Evolutionary conservation across 23 tunicate species (phyloP), one percentile per base, ranked within the genome.

Genomic region (Trididemnum clinides): DNA sequence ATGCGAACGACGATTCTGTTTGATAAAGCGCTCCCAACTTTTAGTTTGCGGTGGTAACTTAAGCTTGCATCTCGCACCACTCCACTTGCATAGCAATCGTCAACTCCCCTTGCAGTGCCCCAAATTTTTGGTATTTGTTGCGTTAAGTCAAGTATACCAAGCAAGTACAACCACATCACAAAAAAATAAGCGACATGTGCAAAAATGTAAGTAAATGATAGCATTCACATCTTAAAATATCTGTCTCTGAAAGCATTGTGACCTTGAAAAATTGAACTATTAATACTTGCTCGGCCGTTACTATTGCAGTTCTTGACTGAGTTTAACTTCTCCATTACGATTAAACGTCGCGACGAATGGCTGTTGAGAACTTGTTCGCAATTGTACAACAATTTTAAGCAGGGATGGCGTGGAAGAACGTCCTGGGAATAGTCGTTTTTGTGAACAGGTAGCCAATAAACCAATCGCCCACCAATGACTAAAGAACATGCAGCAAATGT

Each of bases 361-460:
- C 86, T 57, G 59, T 91, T 97, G 28, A 97, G 83, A 3, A 81
- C 76, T 64, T 97, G 99, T 88, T 97, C 99, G 63, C 86, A 88
- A 65, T 92, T 89, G 39, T 83, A 90, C 2, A 97, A n/a, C 82
- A 92, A 64, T 34, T 83, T 86, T 12, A 97, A 75, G 28, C 49
- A 30, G 30, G 97, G 93, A 63, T 97, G 99, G 2, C 34, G 44
- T 37, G 99, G 99, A 22, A 88, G 38, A 19, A 91, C 44, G 5
- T 88, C 90, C 5, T 57, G 63, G 25, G 89, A 39, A 62, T 89
- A 92, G 38, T 97, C 97, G 25, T 85, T 51, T 77, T 89, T 82
- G 82, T 86, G 75, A 54, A 97, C 95, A 5, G 99, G 99, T 0
- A 92, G 33, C 95, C 95, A 97, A 51, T 92, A 97, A 1, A 97